phyloP scores from a whole-genome alignment of 2,113 vertebrate genomes.

The Serilophus lunatus region DNA sequence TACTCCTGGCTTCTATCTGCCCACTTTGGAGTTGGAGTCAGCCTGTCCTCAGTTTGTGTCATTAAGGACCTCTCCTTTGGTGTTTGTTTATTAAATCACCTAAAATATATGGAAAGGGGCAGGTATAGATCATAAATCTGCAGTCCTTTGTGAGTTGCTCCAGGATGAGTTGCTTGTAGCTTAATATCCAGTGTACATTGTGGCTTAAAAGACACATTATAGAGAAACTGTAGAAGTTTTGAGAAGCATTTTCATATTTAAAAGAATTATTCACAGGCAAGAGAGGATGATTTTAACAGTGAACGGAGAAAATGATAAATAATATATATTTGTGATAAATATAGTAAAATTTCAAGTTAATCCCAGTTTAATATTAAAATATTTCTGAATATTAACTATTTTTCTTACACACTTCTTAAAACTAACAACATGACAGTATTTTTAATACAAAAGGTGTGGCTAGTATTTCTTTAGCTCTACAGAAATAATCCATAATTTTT shows the following conservation, averaged over 20 bases:
- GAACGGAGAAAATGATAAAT: background rate
- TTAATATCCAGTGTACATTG: background rate
- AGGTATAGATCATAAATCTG: background rate
- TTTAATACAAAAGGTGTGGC: background rate
- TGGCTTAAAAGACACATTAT: background rate
- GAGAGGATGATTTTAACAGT: background rate
- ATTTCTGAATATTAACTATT: background rate
- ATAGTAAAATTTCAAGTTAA: background rate
- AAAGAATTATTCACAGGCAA: background rate
- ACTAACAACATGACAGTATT: background rate
- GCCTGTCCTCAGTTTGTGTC: fast-evolving
- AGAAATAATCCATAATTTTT: background rate
- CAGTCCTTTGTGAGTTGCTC: background rate
- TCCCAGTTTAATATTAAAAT: background rate
- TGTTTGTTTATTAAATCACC: background rate
- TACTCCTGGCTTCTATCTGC: background rate
- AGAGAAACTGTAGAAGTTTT: background rate
- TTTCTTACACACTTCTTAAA: background rate
- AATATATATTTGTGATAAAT: background rate
- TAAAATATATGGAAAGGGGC: background rate
- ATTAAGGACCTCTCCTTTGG: background rate
- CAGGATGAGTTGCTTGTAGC: background rate
- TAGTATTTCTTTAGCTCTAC: background rate
- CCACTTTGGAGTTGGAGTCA: background rate
- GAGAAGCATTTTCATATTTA: background rate